A percentile compares a stretch with the other conserved stretches of the same genome.
phyloP scores from a whole-genome alignment of 2,797 vertebrate species.

The Heteromormyrus szaboi region DNA sequence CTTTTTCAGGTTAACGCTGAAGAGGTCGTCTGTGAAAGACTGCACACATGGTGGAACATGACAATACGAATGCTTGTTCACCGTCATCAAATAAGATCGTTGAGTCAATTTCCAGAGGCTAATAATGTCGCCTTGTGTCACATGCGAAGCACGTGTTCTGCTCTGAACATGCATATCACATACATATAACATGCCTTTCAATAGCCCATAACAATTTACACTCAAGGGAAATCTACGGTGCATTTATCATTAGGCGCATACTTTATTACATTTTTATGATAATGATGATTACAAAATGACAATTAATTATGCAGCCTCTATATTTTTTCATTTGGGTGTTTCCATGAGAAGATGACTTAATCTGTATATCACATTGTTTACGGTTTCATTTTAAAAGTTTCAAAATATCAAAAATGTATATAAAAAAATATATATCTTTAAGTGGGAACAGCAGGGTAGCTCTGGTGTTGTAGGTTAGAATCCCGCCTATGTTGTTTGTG shows the following conservation, averaged over 20 bases:
- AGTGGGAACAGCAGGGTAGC: background rate
- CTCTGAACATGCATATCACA: background rate
- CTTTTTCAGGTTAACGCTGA: background rate
- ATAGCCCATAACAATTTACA: background rate
- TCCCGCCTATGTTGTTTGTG: background rate
- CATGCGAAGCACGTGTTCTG: background rate
- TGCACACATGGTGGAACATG: background rate
- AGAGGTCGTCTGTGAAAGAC: background rate
- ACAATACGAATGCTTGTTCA: background rate
- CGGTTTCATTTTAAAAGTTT: background rate
- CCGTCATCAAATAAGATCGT: background rate
- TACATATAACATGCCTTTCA: background rate
- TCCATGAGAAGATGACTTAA: background rate
- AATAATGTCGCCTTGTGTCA: background rate
- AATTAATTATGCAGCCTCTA: background rate
- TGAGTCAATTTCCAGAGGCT: background rate
- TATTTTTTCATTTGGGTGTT: background rate
- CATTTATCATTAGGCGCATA: background rate
- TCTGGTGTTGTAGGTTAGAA: background rate
- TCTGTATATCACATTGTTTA: background rate
- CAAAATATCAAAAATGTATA: background rate
- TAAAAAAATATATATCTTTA: background rate
- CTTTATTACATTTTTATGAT: background rate
- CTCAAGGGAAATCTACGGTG: background rate
- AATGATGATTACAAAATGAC: background rate